Conservation (phyloP, 2,888 invertebrate species). For the Balanococcus diminutus region DNA sequence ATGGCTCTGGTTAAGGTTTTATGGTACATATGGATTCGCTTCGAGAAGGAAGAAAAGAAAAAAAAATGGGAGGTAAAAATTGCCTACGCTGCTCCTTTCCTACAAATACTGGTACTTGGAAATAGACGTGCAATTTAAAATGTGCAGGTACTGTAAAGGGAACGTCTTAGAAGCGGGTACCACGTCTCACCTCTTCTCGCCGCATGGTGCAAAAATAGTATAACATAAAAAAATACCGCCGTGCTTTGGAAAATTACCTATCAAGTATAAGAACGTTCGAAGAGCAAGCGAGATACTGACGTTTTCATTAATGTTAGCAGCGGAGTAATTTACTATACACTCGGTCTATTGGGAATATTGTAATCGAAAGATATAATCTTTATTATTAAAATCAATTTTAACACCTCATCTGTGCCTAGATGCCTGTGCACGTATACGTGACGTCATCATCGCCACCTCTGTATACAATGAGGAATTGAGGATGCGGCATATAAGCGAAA, state of each 20-base stretch:
- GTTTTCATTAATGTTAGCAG: conserved; percentile 29
- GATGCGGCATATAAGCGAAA: too few species aligned
- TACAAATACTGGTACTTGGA: too few species aligned
- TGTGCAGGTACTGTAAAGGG: neutral
- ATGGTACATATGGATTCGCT: too few species aligned
- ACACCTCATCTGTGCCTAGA: neutral
- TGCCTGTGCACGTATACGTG: neutral
- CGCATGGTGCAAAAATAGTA: neutral
- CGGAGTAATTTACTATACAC: conserved; percentile 1
- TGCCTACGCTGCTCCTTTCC: too few species aligned
- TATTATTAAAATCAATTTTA: conserved; percentile 33
- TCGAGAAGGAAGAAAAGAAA: neutral
- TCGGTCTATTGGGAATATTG: neutral
- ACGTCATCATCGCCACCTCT: neutral
- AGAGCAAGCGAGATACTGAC: conserved; percentile 2
- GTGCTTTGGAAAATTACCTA: conserved; percentile 34
- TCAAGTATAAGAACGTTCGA: neutral
- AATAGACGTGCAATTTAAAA: too few species aligned
- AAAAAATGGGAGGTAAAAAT: too few species aligned
- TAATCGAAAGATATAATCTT: conserved; percentile 34
- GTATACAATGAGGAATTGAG: too few species aligned
- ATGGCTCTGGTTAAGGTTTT: too few species aligned
- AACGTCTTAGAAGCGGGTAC: neutral
- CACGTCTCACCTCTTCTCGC: too few species aligned
- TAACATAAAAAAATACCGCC: neutral